Evolutionary conservation across 2,888 invertebrate species (phyloP), one percentile per base, ranked within the genome.

Genomic region (Zhuqinia jingwanae): DNA sequence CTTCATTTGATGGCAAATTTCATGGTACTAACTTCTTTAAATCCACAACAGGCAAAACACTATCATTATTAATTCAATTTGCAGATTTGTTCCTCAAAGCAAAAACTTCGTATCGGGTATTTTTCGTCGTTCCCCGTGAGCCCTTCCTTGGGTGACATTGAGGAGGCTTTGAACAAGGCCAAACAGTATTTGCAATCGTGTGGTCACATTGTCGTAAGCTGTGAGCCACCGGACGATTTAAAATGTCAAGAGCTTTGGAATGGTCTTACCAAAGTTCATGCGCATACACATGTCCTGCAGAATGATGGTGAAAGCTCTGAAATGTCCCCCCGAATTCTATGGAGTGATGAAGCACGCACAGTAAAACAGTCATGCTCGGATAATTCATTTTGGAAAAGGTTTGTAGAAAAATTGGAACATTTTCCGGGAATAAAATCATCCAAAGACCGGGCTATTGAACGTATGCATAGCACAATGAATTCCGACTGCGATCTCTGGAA

Each of bases 31-130:
- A n/a, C n/a, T n/a, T n/a, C n/a, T n/a, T n/a, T n/a, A n/a, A n/a
- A n/a, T n/a, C n/a, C n/a, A n/a, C n/a, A n/a, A n/a, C n/a, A n/a
- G n/a, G n/a, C n/a, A n/a, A n/a, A n/a, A n/a, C n/a, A n/a, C n/a
- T n/a, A n/a, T n/a, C n/a, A n/a, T n/a, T 36, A 42, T 68, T 68
- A 22, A 20, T 60, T n/a, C n/a, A n/a, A 20, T 45, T 80, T 47
- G 0, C 25, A 88, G 88, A 56, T 85, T 30, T 85, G 80, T 60
- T 73, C 76, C 15, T 88, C 88, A 10, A 87, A 81, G 50, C 88
- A 87, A 56, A 88, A 87, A 20, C 81, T 87, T 17, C 83, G 88
- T 15, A 87, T 88, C 22, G 88, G 88, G 13, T 88, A 76, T n/a
- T 87, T 89, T 30, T 65, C 82, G 10, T 75, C 73, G 0, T 45